Evolutionary conservation across 2,888 invertebrate species (phyloP).

Genomic region (Drosophila subquinaria): DNA sequence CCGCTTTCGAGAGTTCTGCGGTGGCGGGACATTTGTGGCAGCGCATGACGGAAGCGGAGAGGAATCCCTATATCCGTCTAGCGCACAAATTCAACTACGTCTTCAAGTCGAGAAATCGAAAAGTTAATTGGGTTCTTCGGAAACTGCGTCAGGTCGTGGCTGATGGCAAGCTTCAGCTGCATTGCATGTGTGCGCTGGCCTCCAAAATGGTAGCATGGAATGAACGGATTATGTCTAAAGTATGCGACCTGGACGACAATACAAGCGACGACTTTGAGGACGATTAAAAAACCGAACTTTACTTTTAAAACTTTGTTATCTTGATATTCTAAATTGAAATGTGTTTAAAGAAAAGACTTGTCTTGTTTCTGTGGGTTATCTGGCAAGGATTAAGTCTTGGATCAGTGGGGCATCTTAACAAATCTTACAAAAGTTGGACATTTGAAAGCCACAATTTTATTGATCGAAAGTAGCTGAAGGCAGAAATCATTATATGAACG

Average conservation of each 20-base stretch:
- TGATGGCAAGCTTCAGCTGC: not conserved
- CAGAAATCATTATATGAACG: slow-evolving; percentile 58
- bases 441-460: slow-evolving; percentile 72
- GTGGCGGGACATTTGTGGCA: slow-evolving; percentile 33
- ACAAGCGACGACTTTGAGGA: not conserved
- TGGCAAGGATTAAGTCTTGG: not conserved
- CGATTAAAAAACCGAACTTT: not conserved
- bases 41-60: slow-evolving; percentile 5
- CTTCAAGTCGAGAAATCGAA: slow-evolving; percentile 19
- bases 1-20: slow-evolving; percentile 1
- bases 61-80: slow-evolving; percentile 17
- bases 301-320: not conserved
- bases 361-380: not conserved
- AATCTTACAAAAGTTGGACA: slow-evolving; percentile 29
- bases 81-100: slow-evolving; percentile 19
- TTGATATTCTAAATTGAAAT: not conserved
- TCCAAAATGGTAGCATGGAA: slow-evolving; percentile 34
- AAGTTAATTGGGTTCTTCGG: slow-evolving; percentile 24
- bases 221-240: not conserved
- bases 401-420: not conserved
- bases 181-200: slow-evolving; percentile 12
- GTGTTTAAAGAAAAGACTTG: too few species aligned
- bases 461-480: slow-evolving; percentile 59
- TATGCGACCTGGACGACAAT: not conserved
- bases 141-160: slow-evolving; percentile 4